A percentile compares a stretch with the other conserved stretches of the same genome.
Conservation (phyloP, 2,113 vertebrate genomes). For the Regulus satrapa region DNA sequence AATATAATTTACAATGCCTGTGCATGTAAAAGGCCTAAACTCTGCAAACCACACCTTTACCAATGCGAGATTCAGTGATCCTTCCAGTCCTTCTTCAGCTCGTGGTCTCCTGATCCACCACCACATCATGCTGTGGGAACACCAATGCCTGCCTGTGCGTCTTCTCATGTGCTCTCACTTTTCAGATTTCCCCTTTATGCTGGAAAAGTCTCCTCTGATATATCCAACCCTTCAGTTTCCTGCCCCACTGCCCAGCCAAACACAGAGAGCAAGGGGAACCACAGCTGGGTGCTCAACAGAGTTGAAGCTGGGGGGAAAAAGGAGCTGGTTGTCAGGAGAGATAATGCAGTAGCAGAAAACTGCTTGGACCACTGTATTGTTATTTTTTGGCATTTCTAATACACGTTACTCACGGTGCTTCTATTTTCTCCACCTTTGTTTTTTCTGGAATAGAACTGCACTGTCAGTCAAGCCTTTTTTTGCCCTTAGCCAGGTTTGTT, state of each 20-base stretch:
- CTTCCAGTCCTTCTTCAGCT: not conserved
- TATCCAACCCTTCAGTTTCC: not conserved
- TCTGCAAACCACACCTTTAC: not conserved
- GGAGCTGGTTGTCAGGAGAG: not conserved
- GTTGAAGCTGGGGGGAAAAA: not conserved
- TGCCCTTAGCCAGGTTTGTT: not conserved
- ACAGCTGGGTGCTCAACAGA: rapidly evolving
- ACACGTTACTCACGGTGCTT: not conserved
- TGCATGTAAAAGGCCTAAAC: rapidly evolving
- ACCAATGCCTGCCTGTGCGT: not conserved
- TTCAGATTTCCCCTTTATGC: not conserved
- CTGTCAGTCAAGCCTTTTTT: not conserved
- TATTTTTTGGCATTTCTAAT: not conserved
- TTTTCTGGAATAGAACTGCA: not conserved
- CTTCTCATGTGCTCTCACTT: not conserved
- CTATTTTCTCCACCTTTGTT: not conserved
- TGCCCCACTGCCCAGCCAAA: not conserved
- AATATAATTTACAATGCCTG: not conserved
- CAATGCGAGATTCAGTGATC: rapidly evolving
- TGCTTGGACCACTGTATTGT: not conserved
- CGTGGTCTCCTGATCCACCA: not conserved
- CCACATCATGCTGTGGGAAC: too few species aligned
- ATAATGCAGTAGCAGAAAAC: not conserved
- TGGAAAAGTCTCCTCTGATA: not conserved
- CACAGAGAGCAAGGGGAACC: not conserved